Conservation (phyloP, 2,113 vertebrate species). For the Crotalus helleri region DNA sequence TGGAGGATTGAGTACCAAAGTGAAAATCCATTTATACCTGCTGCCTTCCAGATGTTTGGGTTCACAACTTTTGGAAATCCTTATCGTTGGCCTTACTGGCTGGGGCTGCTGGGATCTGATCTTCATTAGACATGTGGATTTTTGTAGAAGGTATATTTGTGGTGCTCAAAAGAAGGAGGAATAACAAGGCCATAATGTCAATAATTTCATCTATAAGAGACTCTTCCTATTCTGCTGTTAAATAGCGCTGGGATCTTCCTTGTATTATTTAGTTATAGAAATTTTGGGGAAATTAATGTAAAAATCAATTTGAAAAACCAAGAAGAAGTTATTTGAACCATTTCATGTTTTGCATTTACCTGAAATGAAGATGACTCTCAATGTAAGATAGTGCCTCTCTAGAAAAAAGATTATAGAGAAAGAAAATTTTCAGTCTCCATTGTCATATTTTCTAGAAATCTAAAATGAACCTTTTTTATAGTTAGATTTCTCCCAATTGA, state of each 20-base stretch:
- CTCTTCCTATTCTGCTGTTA: background rate
- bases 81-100: background rate
- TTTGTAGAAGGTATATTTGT: background rate
- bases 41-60: background rate
- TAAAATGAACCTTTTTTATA: background rate
- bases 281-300: background rate
- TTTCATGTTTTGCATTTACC: background rate
- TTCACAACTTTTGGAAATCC: background rate
- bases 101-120: background rate
- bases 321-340: background rate
- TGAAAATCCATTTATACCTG: background rate
- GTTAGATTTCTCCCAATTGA: slow-evolving; percentile 50
- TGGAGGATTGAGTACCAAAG: background rate
- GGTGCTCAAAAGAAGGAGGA: background rate
- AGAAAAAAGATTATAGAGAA: background rate
- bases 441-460: background rate
- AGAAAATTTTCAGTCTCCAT: background rate
- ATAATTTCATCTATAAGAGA: background rate
- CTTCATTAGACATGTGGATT: background rate
- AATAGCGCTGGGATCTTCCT: background rate
- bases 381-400: background rate
- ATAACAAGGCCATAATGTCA: background rate
- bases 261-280: background rate
- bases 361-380: background rate
- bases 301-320: background rate